These are phyloP conservation scores for Trypoxylon attenuatum DNA, from an alignment of 2,888 invertebrate species.

Conservation along the genomic window DNA sequence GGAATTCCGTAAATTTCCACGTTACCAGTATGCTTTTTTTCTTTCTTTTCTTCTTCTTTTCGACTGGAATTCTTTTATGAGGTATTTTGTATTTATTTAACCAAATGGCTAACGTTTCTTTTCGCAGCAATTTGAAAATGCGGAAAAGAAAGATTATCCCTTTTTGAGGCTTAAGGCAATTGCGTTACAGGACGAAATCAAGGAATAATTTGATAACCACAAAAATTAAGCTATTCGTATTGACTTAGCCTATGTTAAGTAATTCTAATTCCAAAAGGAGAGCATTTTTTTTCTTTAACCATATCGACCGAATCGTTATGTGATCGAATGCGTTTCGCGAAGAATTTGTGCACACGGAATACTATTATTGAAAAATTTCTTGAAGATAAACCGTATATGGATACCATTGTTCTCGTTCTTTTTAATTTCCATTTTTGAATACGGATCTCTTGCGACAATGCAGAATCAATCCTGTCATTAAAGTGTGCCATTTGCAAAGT, in stretches of 20 bases:
- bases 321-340: conserved; percentile 41
- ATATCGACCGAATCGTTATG: conserved; percentile 20
- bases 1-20: too few relatives aligned
- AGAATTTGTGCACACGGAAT: conserved; percentile 64
- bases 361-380: conserved; percentile 54
- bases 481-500: conserved; percentile 97
- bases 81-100: too few relatives aligned
- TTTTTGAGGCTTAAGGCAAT: not conserved
- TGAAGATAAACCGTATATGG: conserved; percentile 49
- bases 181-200: conserved; percentile 30
- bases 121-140: conserved; percentile 3
- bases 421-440: conserved; percentile 34
- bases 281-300: conserved; percentile 45
- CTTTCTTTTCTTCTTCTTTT: conserved; percentile 10
- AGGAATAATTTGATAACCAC: conserved; percentile 46
- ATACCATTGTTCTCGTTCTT: conserved; percentile 24
- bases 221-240: conserved; percentile 45
- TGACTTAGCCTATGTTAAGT: conserved; percentile 41
- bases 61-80: too few relatives aligned
- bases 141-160: not conserved
- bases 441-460: conserved; percentile 28
- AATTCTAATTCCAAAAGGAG: conserved; percentile 33
- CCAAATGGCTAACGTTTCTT: conserved; percentile 16
- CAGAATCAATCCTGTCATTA: conserved; percentile 71
- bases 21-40: too few relatives aligned